Conservation (phyloP, 2,113 vertebrate species). For the Serilophus lunatus region DNA sequence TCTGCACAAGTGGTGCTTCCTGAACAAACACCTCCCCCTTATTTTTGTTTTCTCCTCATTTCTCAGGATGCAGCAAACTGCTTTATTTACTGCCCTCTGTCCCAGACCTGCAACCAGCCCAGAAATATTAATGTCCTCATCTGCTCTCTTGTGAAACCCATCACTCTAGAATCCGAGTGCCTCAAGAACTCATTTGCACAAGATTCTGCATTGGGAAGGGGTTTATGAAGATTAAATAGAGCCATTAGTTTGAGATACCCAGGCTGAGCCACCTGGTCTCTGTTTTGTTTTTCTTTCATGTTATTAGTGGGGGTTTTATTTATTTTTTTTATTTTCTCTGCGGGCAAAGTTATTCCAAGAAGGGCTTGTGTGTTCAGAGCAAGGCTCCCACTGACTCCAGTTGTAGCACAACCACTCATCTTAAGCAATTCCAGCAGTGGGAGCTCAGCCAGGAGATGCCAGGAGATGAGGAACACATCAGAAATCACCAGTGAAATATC, state of each 20-base stretch:
- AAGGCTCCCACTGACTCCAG: not conserved
- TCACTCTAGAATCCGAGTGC: not conserved
- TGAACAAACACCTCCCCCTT: not conserved
- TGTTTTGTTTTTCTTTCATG: not conserved
- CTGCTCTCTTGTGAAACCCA: not conserved
- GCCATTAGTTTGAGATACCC: not conserved
- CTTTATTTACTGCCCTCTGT: not conserved
- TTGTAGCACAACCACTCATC: not conserved
- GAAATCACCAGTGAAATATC: not conserved
- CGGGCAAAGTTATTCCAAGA: not conserved
- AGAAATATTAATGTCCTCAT: not conserved
- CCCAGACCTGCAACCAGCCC: not conserved
- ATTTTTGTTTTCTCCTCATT: not conserved
- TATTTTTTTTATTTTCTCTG: fast-evolving
- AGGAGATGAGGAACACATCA: not conserved
- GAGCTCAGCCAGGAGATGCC: not conserved
- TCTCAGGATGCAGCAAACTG: not conserved
- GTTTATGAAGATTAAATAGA: conserved; percentile 6
- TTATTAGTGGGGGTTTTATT: not conserved
- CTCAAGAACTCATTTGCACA: not conserved
- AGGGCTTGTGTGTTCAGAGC: not conserved
- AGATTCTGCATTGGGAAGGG: not conserved
- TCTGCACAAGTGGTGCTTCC: not conserved
- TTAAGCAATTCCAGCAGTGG: not conserved
- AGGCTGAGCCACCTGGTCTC: not conserved